Percentiles rank a stretch among this genome's conserved stretches.
phyloP scores from a whole-genome alignment of 2,113 vertebrate genomes.

The Pteropus alecto region DNA sequence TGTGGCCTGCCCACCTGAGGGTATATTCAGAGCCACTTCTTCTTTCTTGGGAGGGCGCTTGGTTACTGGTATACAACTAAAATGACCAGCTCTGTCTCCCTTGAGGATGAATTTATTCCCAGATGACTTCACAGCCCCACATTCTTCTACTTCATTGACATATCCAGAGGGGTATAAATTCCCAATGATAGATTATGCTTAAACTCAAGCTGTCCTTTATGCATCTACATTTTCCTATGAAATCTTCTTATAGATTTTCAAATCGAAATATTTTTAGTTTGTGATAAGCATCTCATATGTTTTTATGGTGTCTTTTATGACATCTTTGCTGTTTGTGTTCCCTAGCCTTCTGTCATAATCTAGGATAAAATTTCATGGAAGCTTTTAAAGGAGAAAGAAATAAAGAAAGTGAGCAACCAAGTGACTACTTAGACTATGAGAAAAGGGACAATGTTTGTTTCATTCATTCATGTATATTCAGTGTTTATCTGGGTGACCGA shows the following conservation, averaged over 20 bases:
- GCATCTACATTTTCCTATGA: not conserved
- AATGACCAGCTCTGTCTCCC: not conserved
- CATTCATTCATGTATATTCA: not conserved
- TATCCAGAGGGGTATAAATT: fast-evolving
- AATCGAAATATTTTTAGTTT: not conserved
- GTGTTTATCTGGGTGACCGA: not conserved
- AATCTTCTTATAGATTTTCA: not conserved
- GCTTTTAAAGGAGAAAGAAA: not conserved
- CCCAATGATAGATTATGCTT: not conserved
- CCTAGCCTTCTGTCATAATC: not conserved
- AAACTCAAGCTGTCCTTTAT: not conserved
- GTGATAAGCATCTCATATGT: not conserved
- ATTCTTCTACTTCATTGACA: no score
- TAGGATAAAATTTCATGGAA: not conserved
- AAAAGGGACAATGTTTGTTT: not conserved
- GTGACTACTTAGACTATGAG: not conserved
- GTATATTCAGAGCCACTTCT: not conserved
- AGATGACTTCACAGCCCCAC: not conserved
- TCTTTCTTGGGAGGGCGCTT: not conserved
- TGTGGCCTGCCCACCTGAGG: not conserved
- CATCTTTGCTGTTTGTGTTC: not conserved
- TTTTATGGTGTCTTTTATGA: not conserved
- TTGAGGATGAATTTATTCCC: not conserved
- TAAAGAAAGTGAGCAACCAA: not conserved
- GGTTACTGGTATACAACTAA: not conserved